A percentile compares a stretch with the other conserved stretches of the same genome.
phyloP scores from a whole-genome alignment of 2,888 invertebrate genomes.

The Amphimallon solstitiale region DNA sequence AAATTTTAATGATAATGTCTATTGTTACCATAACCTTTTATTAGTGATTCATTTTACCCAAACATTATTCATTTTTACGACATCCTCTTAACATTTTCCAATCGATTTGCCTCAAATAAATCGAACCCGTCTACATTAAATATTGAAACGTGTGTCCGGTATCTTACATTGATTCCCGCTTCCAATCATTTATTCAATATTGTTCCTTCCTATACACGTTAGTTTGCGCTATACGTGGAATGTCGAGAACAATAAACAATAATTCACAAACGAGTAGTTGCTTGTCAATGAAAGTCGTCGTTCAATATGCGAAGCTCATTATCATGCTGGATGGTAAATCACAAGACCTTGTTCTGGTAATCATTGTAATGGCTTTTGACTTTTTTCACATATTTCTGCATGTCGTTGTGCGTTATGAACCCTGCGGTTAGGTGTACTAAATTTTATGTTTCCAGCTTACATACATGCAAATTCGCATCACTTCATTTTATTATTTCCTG shows the following conservation, averaged over 20 bases:
- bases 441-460: not conserved
- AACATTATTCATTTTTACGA: constrained; percentile 25
- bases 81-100: constrained; percentile 27
- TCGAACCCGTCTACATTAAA: constrained; percentile 34
- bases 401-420: constrained; percentile 15
- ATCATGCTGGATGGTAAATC: constrained; percentile 47
- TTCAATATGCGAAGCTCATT: constrained; percentile 46
- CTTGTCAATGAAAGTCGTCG: constrained; percentile 47
- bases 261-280: constrained; percentile 47
- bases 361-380: constrained; percentile 36
- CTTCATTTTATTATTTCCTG: constrained; percentile 5
- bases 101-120: constrained; percentile 29
- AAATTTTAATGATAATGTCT: constrained; percentile 13
- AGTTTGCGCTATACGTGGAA: not conserved
- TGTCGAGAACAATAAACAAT: constrained; percentile 48
- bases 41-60: constrained; percentile 6
- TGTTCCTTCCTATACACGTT: not conserved
- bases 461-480: not conserved
- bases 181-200: constrained; percentile 42
- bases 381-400: constrained; percentile 24
- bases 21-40: constrained; percentile 16
- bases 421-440: constrained; percentile 1
- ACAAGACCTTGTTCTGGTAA: constrained; percentile 39
- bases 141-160: constrained; percentile 38
- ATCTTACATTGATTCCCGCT: constrained; percentile 42